phyloP scores from a whole-genome alignment of 92 coral and sea anemone species.

The Paramuricea clavata region DNA sequence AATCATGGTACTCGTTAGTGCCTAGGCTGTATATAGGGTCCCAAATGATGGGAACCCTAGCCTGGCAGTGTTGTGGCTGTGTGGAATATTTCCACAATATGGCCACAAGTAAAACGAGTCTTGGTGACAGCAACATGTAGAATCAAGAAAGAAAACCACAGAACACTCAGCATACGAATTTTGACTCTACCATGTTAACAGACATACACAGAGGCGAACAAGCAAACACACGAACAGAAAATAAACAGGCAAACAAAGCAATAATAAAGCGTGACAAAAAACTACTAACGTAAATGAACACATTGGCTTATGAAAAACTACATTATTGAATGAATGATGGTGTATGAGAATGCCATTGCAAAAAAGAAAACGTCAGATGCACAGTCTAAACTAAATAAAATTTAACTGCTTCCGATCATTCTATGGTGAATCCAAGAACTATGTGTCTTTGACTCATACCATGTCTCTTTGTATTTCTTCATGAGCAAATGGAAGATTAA shows the following conservation, averaged over 20 bases:
- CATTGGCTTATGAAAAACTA: no score
- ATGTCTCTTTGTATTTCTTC: no score
- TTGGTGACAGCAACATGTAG: background rate
- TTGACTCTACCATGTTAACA: background rate
- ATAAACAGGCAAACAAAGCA: background rate
- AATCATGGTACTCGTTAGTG: conserved; percentile 17
- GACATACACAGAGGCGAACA: background rate
- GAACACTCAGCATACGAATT: background rate
- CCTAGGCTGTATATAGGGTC: background rate
- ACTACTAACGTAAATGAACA: no score
- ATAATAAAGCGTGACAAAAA: background rate
- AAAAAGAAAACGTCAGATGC: background rate
- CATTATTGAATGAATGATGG: no score
- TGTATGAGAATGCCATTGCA: no score
- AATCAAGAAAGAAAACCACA: background rate
- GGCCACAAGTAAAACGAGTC: background rate
- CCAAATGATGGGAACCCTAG: background rate
- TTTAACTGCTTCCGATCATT: background rate
- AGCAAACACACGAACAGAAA: background rate
- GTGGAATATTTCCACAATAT: background rate
- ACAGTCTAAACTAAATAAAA: background rate
- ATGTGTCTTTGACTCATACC: no score
- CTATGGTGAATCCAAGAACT: no score
- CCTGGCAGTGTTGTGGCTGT: background rate
- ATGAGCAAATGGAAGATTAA: no score